These are phyloP conservation scores for Loriculus beryllinus DNA, from an alignment of 2,797 vertebrate genomes.

Conservation along the genomic window DNA sequence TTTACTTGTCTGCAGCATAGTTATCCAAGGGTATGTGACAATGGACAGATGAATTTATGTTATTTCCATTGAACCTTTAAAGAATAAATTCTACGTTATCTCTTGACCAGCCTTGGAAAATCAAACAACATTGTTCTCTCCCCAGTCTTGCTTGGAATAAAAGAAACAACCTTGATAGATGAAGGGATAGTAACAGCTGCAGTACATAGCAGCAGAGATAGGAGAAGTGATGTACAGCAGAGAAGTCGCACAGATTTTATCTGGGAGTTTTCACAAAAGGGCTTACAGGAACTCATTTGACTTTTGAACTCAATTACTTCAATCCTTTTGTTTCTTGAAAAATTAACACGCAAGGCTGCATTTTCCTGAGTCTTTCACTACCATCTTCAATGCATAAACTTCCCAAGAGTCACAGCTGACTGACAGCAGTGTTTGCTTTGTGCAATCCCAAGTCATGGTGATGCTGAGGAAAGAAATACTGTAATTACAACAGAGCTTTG, in stretches of 20 bases:
- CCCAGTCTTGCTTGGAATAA: neutral
- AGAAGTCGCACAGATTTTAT: slow-evolving; percentile 5
- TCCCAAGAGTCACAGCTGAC: neutral
- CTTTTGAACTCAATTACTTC: neutral
- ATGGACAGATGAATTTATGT: neutral
- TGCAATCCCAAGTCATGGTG: neutral
- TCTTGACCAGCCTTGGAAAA: slow-evolving; percentile 23
- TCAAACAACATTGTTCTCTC: neutral
- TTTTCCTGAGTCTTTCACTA: neutral
- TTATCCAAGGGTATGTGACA: slow-evolving; percentile 22
- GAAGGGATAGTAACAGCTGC: slow-evolving; percentile 2
- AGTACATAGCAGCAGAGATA: neutral
- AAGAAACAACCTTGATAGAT: slow-evolving; percentile 1
- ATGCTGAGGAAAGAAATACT: neutral
- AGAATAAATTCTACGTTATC: slow-evolving; percentile 4
- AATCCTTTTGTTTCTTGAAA: slow-evolving; percentile 20
- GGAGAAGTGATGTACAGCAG: neutral
- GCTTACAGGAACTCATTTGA: neutral
- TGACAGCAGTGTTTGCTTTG: neutral
- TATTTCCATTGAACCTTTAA: slow-evolving; percentile 2
- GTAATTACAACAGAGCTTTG: neutral
- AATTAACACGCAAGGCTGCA: neutral
- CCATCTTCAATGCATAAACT: slow-evolving; percentile 11
- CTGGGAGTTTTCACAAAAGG: neutral
- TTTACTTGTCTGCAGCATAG: neutral